Evolutionary conservation across 2,113 vertebrate genomes (phyloP).

Genomic region (Leiothrix lutea): DNA sequence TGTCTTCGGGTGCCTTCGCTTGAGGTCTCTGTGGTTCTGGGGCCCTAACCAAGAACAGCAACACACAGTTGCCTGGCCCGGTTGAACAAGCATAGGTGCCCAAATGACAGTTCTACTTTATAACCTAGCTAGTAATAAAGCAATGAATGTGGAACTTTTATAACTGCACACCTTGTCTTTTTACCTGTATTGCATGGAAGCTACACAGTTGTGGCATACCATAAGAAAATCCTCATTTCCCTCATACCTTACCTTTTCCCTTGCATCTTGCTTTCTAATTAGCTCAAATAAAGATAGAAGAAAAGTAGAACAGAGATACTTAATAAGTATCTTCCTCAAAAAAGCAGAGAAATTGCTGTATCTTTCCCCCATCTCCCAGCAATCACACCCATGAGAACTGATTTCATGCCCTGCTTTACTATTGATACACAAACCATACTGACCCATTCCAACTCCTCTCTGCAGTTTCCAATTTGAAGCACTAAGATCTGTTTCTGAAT

Average conservation of each 20-base stretch:
- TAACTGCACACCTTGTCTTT: neutral
- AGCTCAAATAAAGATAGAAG: neutral
- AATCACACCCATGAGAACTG: neutral
- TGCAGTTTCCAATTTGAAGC: neutral
- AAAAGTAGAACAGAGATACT: neutral
- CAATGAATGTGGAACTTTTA: rapidly evolving
- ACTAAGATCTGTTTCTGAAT: neutral
- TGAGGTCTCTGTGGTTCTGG: constrained; percentile 96
- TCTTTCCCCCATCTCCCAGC: neutral
- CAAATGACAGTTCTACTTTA: neutral
- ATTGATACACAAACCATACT: neutral
- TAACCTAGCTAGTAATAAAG: neutral
- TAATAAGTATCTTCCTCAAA: neutral
- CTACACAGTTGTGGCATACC: neutral
- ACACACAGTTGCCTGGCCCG: neutral
- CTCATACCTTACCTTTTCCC: neutral
- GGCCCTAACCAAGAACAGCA: constrained; percentile 67
- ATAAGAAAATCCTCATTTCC: neutral
- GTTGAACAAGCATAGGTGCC: neutral
- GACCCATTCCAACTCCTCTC: neutral
- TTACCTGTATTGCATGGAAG: neutral
- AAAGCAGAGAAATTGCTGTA: neutral
- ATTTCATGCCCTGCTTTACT: neutral
- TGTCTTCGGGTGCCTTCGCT: constrained; percentile 84
- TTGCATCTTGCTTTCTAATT: neutral